Evolutionary conservation across 30 jellyfish, hydroid and myxozoan genomes (phyloP).

Genomic region (Nemopilema nomurai): DNA sequence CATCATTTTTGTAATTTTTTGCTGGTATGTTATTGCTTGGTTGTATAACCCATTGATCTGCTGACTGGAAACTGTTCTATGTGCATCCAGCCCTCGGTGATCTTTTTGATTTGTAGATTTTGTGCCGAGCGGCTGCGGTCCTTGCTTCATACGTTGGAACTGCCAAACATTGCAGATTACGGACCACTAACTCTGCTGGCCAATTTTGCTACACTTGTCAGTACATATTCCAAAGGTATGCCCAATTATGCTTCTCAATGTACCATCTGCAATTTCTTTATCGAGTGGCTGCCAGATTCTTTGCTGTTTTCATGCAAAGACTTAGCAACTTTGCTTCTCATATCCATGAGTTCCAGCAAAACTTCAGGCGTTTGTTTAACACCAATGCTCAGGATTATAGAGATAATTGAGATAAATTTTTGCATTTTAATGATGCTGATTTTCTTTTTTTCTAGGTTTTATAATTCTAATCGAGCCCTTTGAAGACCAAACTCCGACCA

Average conservation of each 20-base stretch:
- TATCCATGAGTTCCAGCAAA: too few relatives aligned
- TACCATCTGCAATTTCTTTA: not conserved
- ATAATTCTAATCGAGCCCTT: constrained; percentile 94
- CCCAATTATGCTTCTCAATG: not conserved
- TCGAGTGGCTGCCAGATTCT: too few relatives aligned
- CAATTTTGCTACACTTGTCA: constrained; percentile 96
- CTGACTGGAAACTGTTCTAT: too few relatives aligned
- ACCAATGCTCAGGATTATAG: too few relatives aligned
- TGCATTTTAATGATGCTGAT: not conserved
- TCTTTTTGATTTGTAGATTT: constrained; percentile 60
- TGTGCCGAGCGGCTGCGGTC: constrained; percentile 98
- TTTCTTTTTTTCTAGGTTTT: constrained; percentile 69
- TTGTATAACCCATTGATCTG: too few relatives aligned
- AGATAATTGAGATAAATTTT: not conserved
- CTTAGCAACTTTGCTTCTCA: too few relatives aligned
- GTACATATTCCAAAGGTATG: constrained; percentile 94
- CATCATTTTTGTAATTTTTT: too few relatives aligned
- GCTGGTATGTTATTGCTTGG: not conserved
- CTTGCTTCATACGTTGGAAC: constrained; percentile 85
- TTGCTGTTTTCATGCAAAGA: too few relatives aligned
- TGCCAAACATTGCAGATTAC: constrained; percentile 74
- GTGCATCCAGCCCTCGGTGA: too few relatives aligned
- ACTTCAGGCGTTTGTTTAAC: too few relatives aligned
- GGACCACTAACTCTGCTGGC: constrained; percentile 94
- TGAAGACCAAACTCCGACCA: constrained; percentile 99